Evolutionary conservation across 2,888 invertebrate genomes (phyloP), one percentile per base, ranked within the genome.

Genomic region (Scaptomyza polygonia): DNA sequence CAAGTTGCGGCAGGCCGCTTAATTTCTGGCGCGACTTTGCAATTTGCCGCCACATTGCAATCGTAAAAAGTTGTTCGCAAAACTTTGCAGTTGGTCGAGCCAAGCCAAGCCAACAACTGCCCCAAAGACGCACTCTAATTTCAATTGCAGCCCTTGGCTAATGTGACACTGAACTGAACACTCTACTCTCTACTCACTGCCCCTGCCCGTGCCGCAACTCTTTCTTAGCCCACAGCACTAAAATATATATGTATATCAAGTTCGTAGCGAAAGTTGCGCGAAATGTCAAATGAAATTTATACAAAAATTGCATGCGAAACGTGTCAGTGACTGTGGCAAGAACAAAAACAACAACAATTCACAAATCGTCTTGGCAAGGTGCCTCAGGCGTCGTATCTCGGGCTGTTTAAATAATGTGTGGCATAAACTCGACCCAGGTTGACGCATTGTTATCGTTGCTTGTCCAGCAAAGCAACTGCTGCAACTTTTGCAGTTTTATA

Each of bases 11-110:
- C 77, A 67, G 66, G 65, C 80, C 81, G 86, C 88, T 71, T 85
- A 78, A 81, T 87, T 85, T 79, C 66, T 77, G 68, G 72, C 84
- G 70, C 82, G 70, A 85, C 76, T 67, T 39, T 67, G 84, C 82
- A 82, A 88, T 82, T 82, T 88, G 77, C 86, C 86, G 82, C 82
- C 88, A 82, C 88, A 86, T 82, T 82, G 88, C 84, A 79, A 72
- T 76, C 61, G 57, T 64, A 74, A 81, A 81, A 81, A 81, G 83
- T 85, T 87, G 64, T 74, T 61, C 75, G 83, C 57, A 51, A 77
- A 77, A 82, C 42, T 73, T 39, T 75, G 39, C 56, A 43, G 3
- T 14, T 25, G 45, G 7, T 32, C 58, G 43, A 57, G 66, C 55
- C 77, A 61, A 63, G 43, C 65, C 65, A 34, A 62, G 34, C 65